Evolutionary conservation across 2,888 invertebrate genomes (phyloP).

Genomic region (Polia nebulosa): DNA sequence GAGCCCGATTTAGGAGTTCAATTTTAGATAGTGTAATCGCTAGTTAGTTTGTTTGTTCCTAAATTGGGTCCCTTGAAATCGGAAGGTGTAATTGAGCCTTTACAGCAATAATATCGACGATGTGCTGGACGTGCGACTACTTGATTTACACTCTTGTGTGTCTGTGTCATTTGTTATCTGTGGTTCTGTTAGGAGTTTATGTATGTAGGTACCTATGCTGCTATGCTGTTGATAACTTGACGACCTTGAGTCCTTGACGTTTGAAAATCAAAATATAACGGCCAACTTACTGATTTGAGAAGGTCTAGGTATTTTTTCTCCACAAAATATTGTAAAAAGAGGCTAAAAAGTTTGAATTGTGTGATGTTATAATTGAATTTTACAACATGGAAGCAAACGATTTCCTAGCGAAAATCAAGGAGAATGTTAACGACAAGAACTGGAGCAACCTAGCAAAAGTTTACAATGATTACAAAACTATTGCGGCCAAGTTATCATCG

Average conservation of each 20-base stretch:
- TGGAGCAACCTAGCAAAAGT: conserved; percentile 72
- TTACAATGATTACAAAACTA: conserved; percentile 73
- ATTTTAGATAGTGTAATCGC: too few species aligned
- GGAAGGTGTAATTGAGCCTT: too few species aligned
- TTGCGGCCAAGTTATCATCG: conserved; percentile 71
- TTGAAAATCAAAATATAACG: conserved; percentile 50
- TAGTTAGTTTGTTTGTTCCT: too few species aligned
- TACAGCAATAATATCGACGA: too few species aligned
- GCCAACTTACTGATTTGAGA: too few species aligned
- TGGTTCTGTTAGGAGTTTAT: too few species aligned
- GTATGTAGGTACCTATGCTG: too few species aligned
- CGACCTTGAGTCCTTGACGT: conserved; percentile 8
- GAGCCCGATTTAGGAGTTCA: too few species aligned
- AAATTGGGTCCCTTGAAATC: too few species aligned
- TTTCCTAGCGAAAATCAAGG: conserved; percentile 81
- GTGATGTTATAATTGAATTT: conserved; percentile 21
- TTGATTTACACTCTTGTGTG: too few species aligned
- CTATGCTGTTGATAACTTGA: not conserved
- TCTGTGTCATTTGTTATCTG: not conserved
- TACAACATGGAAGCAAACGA: conserved; percentile 79
- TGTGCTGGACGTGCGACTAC: too few species aligned
- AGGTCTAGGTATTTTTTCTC: too few species aligned
- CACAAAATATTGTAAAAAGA: conserved; percentile 17
- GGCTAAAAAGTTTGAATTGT: conserved; percentile 16
- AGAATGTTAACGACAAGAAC: conserved; percentile 75